phyloP scores from a whole-genome alignment of 1,140 invertebrate species.

The Diachasmimorpha longicaudata region DNA sequence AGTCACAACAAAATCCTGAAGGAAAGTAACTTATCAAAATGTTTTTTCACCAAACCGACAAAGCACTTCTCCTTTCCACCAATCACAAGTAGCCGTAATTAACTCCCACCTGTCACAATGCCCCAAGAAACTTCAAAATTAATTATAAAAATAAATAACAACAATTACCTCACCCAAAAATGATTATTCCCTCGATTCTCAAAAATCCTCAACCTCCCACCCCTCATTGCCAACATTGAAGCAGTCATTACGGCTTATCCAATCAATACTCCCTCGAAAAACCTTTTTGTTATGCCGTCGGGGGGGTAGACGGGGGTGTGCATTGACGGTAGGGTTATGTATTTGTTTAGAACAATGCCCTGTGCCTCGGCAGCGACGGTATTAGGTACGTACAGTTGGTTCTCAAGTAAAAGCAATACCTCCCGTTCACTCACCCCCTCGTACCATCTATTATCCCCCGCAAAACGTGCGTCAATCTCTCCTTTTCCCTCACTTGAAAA shows the following conservation, averaged over 20 bases:
- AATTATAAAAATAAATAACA: too few species aligned
- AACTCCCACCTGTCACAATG: neutral
- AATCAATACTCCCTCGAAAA: slow-evolving; percentile 40
- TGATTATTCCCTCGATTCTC: neutral
- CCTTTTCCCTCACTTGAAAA: neutral
- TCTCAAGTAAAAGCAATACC: slow-evolving; percentile 40
- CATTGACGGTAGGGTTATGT: slow-evolving; percentile 35
- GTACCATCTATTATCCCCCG: slow-evolving; percentile 25
- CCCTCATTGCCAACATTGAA: slow-evolving; percentile 32
- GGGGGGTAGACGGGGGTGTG: slow-evolving; percentile 33
- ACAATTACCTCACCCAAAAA: neutral
- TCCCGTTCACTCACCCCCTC: neutral
- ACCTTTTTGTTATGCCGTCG: slow-evolving; percentile 29
- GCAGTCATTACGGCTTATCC: slow-evolving; percentile 38
- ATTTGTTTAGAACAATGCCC: slow-evolving; percentile 61
- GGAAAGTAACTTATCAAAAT: neutral
- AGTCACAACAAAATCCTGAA: neutral
- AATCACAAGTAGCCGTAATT: neutral
- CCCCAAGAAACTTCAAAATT: neutral
- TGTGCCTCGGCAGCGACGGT: slow-evolving; percentile 29
- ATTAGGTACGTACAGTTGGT: slow-evolving; percentile 39
- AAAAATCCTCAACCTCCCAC: slow-evolving; percentile 16
- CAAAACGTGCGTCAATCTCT: neutral
- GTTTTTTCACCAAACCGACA: neutral
- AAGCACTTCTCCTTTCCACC: neutral